These are phyloP conservation scores for Strigamia crassipes DNA, from an alignment of 2,888 invertebrate species.

Conservation along the genomic window DNA sequence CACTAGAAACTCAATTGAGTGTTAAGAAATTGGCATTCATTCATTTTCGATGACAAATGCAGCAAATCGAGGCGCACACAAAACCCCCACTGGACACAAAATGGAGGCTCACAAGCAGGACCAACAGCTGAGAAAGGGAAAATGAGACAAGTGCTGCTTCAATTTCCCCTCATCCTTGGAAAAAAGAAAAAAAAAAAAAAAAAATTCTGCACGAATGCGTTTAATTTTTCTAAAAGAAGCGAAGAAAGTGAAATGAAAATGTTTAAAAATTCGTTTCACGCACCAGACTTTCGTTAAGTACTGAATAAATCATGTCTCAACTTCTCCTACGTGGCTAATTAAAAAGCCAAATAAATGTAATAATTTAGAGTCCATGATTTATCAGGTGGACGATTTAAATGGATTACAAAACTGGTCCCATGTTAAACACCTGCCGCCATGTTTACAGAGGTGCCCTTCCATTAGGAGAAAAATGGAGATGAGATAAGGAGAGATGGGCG, in stretches of 20 bases:
- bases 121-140: slow-evolving; percentile 8
- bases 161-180: neutral
- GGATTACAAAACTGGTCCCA: slow-evolving; percentile 22
- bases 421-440: slow-evolving; percentile 29
- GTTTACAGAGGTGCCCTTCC: slow-evolving; percentile 24
- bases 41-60: slow-evolving; percentile 3
- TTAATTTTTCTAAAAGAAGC: neutral
- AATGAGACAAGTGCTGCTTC: neutral
- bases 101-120: neutral
- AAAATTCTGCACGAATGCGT: neutral
- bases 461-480: slow-evolving; percentile 38
- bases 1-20: slow-evolving; percentile 17
- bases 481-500: slow-evolving; percentile 19
- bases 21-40: neutral
- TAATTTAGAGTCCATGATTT: neutral
- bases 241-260: neutral
- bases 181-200: neutral
- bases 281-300: neutral
- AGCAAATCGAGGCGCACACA: neutral
- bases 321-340: neutral
- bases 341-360: slow-evolving; percentile 17
- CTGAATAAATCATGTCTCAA: neutral
- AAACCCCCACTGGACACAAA: slow-evolving; percentile 8
- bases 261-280: neutral
- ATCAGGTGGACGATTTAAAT: slow-evolving; percentile 12